A percentile compares a stretch with the other conserved stretches of the same genome.
phyloP scores from a whole-genome alignment of 2,888 invertebrate species.

The Pecten maximus region DNA sequence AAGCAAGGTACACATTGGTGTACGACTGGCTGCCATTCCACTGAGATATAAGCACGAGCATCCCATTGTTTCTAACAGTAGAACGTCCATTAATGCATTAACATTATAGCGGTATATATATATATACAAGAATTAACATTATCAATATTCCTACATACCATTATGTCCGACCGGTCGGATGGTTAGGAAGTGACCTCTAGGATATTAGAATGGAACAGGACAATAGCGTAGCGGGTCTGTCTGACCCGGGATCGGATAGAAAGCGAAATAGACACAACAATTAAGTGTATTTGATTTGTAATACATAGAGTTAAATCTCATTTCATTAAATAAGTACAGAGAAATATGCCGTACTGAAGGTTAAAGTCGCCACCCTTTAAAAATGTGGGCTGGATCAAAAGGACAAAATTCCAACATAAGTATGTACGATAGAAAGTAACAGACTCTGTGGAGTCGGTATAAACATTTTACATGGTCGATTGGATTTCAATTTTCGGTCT shows the following conservation, averaged over 20 bases:
- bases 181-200: neutral
- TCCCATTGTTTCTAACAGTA: neutral
- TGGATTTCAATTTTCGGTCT: slow-evolving; percentile 48
- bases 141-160: slow-evolving; percentile 2
- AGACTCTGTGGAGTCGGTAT: slow-evolving; percentile 51
- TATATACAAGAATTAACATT: slow-evolving; percentile 10
- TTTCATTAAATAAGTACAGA: slow-evolving; percentile 35
- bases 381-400: neutral
- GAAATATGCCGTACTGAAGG: slow-evolving; percentile 20
- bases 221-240: neutral
- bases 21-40: neutral
- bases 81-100: neutral
- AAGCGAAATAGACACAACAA: slow-evolving; percentile 15
- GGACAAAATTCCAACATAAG: slow-evolving; percentile 22
- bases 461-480: slow-evolving; percentile 51
- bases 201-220: neutral
- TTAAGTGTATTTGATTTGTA: slow-evolving; percentile 23
- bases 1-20: neutral
- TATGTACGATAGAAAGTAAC: slow-evolving; percentile 44
- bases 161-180: neutral
- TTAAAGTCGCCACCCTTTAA: slow-evolving; percentile 33
- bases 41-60: neutral
- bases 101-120: neutral
- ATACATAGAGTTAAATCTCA: slow-evolving; percentile 30
- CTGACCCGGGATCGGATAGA: neutral